Evolutionary conservation across 2,797 vertebrate genomes (phyloP).

Genomic region (Harpagifer antarcticus): DNA sequence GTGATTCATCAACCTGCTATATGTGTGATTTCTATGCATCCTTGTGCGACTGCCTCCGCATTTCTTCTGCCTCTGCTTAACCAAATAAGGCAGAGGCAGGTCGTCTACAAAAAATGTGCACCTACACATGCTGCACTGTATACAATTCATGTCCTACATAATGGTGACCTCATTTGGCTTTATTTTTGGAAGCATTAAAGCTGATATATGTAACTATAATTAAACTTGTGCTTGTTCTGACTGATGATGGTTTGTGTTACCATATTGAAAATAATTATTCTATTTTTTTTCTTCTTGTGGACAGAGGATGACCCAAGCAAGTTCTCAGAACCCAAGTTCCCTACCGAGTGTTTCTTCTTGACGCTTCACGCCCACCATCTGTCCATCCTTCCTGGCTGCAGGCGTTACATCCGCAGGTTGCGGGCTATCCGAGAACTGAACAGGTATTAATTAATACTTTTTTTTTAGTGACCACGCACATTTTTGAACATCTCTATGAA

Average conservation of each 20-base stretch:
- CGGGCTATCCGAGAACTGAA: slow-evolving; percentile 97
- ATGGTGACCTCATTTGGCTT: neutral
- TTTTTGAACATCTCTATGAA: neutral
- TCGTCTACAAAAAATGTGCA: neutral
- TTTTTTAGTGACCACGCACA: neutral
- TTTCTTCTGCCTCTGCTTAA: neutral
- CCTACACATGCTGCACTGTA: neutral
- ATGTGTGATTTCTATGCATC: neutral
- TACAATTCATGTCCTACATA: neutral
- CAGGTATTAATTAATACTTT: slow-evolving; percentile 80
- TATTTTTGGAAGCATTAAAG: neutral
- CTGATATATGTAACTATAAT: neutral
- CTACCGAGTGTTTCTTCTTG: slow-evolving; percentile 97
- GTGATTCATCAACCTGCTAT: slow-evolving; percentile 19
- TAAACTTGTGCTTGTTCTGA: neutral
- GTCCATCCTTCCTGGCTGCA: slow-evolving; percentile 95
- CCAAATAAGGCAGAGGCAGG: too few species aligned
- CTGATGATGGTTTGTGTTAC: neutral
- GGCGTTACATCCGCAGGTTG: slow-evolving; percentile 97
- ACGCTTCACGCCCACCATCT: slow-evolving; percentile 97
- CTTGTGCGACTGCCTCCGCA: neutral
- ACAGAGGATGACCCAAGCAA: slow-evolving; percentile 89
- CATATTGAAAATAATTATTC: neutral
- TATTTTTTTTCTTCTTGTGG: slow-evolving; percentile 9
- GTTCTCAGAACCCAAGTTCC: slow-evolving; percentile 91